Evolutionary conservation across 2,113 vertebrate species (phyloP), one percentile per base, ranked within the genome.

Genomic region (Plecotus auritus): DNA sequence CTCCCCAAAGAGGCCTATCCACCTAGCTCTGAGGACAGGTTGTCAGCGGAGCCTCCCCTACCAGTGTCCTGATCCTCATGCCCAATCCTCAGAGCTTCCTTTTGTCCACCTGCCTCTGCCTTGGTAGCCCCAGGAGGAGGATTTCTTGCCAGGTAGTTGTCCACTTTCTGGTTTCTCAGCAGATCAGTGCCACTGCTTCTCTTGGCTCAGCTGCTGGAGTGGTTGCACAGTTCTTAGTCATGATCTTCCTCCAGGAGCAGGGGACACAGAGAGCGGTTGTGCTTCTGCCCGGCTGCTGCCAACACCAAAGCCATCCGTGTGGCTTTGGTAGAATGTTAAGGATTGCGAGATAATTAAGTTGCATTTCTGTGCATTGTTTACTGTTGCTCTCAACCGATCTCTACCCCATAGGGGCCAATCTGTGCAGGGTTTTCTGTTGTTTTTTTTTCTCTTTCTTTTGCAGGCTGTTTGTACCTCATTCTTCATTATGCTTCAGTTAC

Each of bases 301-400:
- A 89, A 56, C 93, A 92, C 91, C 81, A 92, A 95, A 96, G 95
- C 97, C 91, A 96, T 95, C 93, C 10, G 0, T 64, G 37, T 0
- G 90, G 97, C 93, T 97, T 96, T 78, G 9, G 1, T 85, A 59
- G 92, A 70, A 13, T 67, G 1, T 86, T 95, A 84, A 11, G 90
- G 69, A 88, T 93, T 78, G 94, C 9, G 30, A 95, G 97, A 98
- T 98, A 98, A 98, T 98, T 97, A 98, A 98, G 98, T 97, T 98
- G 98, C 96, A 88, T 98, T 98, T 98, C 97, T 98, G 96, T 95
- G 76, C 90, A 94, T 98, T 98, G 98, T 97, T 98, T 98, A 98
- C 98, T 70, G 93, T 97, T 98, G 96, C 95, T 97, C 94, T 97
- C 96, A 97, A 97, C 97, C 95, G 95, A 97, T 96, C 67, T 49